Percentiles rank a stretch among this genome's conserved stretches.
Evolutionary conservation across 1,140 invertebrate genomes (phyloP).

Genomic region (Solenopsis fugax): DNA sequence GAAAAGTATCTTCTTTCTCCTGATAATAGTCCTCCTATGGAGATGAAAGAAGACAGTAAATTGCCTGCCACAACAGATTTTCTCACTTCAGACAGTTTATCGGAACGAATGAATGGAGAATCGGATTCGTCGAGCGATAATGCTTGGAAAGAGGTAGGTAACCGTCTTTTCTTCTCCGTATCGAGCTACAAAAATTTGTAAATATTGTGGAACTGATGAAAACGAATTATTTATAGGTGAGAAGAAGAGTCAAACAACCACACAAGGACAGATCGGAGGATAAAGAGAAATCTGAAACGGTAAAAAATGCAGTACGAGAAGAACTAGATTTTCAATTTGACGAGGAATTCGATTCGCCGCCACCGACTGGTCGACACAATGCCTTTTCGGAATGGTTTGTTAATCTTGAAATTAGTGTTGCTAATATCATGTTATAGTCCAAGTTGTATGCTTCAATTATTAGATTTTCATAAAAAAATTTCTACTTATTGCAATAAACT

Average conservation of each 20-base stretch:
- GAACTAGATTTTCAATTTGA: slow-evolving; percentile 99
- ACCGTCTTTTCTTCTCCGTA: neutral
- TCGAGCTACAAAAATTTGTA: neutral
- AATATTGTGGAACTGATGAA: slow-evolving; percentile 40
- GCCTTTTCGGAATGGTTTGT: slow-evolving; percentile 92
- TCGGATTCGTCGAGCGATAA: slow-evolving; percentile 78
- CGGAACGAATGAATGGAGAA: slow-evolving; percentile 60
- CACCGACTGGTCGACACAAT: slow-evolving; percentile 92
- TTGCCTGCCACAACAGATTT: neutral
- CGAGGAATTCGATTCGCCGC: slow-evolving; percentile 94
- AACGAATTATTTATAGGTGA: slow-evolving; percentile 82
- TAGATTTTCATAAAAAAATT: neutral
- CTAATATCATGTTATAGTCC: neutral
- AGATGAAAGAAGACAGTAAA: slow-evolving; percentile 1
- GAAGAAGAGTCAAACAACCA: slow-evolving; percentile 85
- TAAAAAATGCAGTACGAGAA: slow-evolving; percentile 89
- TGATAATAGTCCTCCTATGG: slow-evolving; percentile 10
- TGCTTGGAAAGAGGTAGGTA: slow-evolving; percentile 87
- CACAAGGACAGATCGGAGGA: slow-evolving; percentile 85
- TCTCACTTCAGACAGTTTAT: neutral
- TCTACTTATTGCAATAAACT: neutral
- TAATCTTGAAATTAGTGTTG: neutral
- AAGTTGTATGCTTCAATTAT: slow-evolving; percentile 14
- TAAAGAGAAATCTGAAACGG: slow-evolving; percentile 80
- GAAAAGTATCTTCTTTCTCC: neutral